Evolutionary conservation across 2,113 vertebrate genomes (phyloP).

Genomic region (Indicator indicator): DNA sequence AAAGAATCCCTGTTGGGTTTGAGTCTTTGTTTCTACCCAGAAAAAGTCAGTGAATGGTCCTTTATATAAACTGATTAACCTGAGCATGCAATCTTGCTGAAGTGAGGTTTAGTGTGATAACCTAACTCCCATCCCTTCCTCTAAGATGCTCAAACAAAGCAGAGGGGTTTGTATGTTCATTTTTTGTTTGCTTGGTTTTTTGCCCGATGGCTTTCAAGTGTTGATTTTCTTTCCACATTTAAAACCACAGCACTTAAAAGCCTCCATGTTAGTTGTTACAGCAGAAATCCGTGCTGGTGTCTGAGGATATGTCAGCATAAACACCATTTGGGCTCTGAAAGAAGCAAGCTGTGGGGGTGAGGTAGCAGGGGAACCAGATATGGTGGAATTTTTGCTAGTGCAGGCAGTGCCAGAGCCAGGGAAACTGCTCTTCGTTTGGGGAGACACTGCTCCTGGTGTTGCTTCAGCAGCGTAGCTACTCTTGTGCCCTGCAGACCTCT

Average conservation of each 20-base stretch:
- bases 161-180: accelerated
- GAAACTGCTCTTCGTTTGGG: background rate
- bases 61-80: background rate
- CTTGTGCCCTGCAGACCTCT: accelerated
- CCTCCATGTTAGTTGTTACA: accelerated
- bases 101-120: background rate
- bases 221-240: background rate
- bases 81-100: background rate
- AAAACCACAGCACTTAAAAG: background rate
- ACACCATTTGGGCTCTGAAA: accelerated
- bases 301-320: background rate
- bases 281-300: accelerated
- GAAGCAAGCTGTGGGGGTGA: accelerated
- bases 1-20: background rate
- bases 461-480: background rate
- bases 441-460: accelerated
- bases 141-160: background rate
- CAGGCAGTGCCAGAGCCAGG: accelerated
- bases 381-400: background rate
- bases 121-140: background rate
- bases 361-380: background rate
- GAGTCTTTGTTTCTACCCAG: background rate
- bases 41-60: background rate
- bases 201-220: background rate
- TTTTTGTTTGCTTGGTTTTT: background rate